Base-by-base conservation (phyloP, 2,888 invertebrate species). In the Pseudolycoriella hygida region DNA sequence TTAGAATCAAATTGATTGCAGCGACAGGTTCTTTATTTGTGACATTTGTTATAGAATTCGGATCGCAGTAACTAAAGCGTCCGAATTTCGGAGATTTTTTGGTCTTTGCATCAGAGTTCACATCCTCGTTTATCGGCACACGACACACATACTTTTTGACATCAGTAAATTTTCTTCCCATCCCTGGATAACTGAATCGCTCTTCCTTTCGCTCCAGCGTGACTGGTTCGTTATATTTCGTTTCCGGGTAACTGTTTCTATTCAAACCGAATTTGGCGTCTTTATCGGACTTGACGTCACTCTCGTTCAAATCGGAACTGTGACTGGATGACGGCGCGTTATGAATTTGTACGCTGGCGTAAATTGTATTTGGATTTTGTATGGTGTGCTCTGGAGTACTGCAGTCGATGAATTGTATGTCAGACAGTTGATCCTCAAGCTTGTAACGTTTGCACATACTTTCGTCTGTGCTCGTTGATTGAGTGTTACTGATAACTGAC, bases 331-430 rank as follows among this genome's bases (percentile, higher is more conserved):
- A 57, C 4, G 62, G 66, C 50, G 64, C 65, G 45, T 60, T 59
- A 50, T 64, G 65, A 17, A 64, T 58, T 51, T 66, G 66, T 4
- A 60, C 64, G 49, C 55, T 61, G 25, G 64, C 59, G 40, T 62
- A 64, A 45, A 64, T 49, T 11, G 59, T 57, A 32, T 58, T 59
- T 3, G 56, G 48, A 47, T 55, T 55, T n/a, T 54, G 53, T 19
- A 56, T 56, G 38, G 62, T 61, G 59, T 76, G 77, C 52, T 80
- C 80, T 1, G 80, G 80, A 20, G 80, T 80, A 54, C 72, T 74
- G 54, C 85, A 83, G 63, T 87, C 87, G 52, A 87, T 87, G 64
- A 77, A 87, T 47, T 84, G 77, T 50, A 87, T 75, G 53, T 81
- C 79, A 0, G 80, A 76, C 5, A 86, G 67, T 55, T 84, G 80